Conservation (phyloP, 2,888 invertebrate species). For the Eupithecia pulchellata region DNA sequence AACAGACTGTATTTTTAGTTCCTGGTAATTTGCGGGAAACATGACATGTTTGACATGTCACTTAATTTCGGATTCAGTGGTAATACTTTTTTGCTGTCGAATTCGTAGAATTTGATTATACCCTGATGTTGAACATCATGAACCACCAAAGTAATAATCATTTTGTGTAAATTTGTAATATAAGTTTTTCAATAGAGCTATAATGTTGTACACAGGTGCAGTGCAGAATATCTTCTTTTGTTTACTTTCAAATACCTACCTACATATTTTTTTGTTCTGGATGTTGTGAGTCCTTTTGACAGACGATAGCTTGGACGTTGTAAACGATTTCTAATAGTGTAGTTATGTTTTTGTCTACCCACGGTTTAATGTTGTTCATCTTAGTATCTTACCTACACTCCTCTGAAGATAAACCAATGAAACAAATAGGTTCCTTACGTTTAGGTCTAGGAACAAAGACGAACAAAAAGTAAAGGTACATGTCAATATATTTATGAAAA, state of each 20-base stretch:
- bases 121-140: conserved; percentile 18
- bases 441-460: no score
- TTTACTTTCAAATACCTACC: conserved; percentile 4
- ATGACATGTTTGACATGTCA: conserved; percentile 20
- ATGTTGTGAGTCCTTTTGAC: conserved; percentile 21
- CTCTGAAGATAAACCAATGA: no score
- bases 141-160: conserved; percentile 21
- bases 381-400: no score
- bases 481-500: no score
- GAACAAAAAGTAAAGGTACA: no score
- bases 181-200: conserved; percentile 27
- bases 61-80: conserved; percentile 36
- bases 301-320: conserved; percentile 33
- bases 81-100: conserved; percentile 24
- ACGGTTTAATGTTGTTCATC: conserved; percentile 24
- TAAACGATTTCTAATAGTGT: conserved; percentile 28
- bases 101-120: conserved; percentile 26
- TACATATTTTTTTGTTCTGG: background rate
- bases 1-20: conserved; percentile 27
- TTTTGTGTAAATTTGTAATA: conserved; percentile 32
- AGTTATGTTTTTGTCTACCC: conserved; percentile 29
- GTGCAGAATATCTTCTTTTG: conserved; percentile 26
- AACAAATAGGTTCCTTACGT: no score
- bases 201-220: conserved; percentile 32
- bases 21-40: conserved; percentile 17